Percentiles rank a stretch among this genome's conserved stretches.
Conservation (phyloP, 92 coral and sea anemone species). For the Porites rus region DNA sequence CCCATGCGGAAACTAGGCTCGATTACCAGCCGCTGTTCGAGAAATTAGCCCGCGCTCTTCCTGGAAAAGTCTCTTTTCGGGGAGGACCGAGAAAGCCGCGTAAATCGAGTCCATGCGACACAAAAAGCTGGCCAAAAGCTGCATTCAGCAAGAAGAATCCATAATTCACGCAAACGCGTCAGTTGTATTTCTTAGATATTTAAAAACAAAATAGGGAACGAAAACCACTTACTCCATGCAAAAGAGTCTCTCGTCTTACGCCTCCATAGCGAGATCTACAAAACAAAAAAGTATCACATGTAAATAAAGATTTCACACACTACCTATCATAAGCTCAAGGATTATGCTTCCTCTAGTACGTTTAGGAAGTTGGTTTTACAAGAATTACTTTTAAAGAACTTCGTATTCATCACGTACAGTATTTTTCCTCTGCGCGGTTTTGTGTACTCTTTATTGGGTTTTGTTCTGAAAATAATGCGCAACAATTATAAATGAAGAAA, state of each 20-base stretch:
- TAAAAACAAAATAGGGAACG: neutral
- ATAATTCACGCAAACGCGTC: neutral
- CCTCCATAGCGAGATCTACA: slow-evolving; percentile 91
- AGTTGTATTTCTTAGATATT: neutral
- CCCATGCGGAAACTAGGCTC: too few species aligned
- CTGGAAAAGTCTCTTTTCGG: too few species aligned
- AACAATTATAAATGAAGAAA: neutral
- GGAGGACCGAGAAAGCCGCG: too few species aligned
- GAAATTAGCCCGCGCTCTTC: too few species aligned
- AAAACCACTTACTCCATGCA: slow-evolving; percentile 85
- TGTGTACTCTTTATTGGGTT: neutral
- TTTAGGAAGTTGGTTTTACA: neutral
- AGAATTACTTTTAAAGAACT: neutral
- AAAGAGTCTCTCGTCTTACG: slow-evolving; percentile 91
- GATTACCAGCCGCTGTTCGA: too few species aligned
- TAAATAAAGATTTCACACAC: neutral
- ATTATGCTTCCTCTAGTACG: neutral
- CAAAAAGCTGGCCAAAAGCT: too few species aligned
- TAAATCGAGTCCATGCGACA: too few species aligned
- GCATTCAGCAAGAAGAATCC: neutral
- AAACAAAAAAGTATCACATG: neutral
- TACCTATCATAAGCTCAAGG: neutral
- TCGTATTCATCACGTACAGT: neutral
- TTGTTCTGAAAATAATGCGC: neutral
- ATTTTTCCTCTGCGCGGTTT: neutral